Evolutionary conservation across 2,888 invertebrate genomes (phyloP), one percentile per base, ranked within the genome.

Genomic region (Agonopterix arenella): DNA sequence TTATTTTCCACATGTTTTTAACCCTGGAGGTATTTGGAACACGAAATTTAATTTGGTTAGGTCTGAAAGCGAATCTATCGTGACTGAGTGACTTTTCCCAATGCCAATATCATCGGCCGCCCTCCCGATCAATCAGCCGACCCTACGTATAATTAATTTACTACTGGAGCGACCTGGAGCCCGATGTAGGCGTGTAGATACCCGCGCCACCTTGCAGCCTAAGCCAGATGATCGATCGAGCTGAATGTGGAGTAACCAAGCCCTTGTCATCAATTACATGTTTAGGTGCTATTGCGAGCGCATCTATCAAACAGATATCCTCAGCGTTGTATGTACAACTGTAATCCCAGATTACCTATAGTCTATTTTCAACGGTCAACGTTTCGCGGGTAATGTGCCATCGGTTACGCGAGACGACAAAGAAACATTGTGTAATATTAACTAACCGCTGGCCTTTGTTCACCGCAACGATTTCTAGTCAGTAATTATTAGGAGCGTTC

Each of bases 141-240:
- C 71, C 68, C 66, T 59, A 60, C 53, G 55, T 60, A 60, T 74
- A 77, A 83, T 82, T 81, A 77, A 79, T 79, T 79, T 71, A 68
- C 61, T 63, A 70, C 66, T 62, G 65, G 62, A 59, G 53, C 59
- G 48, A 47, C 57, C 56, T 53, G 51, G 54, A 49, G 52, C 53
- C 52, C 56, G 49, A 55, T 50, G 49, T 44, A 9, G 44, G 37
- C 37, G 50, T 50, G 48, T 46, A 47, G 28, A 28, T 28, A 28
- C 28, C 28, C 28, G 28, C 50, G 54, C 56, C 55, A 49, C 59
- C 53, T 57, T 57, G 52, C 51, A 51, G 49, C 28, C 28, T 28
- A 5, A 28, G 28, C 28, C 28, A 55, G 58, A 62, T 63, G 61
- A 66, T 61, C 63, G 60, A 59, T 64, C 56, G 60, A 51, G 53